A percentile compares a stretch with the other conserved stretches of the same genome.
Evolutionary conservation across 2,113 vertebrate species (phyloP).

Genomic region (Carlito syrichta): DNA sequence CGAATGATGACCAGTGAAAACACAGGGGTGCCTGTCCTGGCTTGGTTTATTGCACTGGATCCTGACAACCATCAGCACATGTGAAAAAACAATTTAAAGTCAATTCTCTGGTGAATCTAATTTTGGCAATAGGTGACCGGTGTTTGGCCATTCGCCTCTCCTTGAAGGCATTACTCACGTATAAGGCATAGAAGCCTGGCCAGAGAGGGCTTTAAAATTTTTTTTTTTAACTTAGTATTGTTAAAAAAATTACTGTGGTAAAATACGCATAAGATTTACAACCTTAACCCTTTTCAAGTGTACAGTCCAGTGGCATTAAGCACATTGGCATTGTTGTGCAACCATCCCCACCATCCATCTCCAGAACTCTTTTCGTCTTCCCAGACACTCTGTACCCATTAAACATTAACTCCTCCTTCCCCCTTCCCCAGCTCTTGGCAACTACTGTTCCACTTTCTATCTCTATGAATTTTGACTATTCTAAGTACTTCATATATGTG

Average conservation of each 20-base stretch:
- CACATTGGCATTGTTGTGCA: not conserved
- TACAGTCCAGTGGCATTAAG: not conserved
- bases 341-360: not conserved
- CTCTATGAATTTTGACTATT: not conserved
- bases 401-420: not conserved
- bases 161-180: not conserved
- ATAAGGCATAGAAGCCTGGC: not conserved
- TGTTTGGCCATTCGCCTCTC: not conserved
- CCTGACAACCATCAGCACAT: not conserved
- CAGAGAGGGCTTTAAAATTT: not conserved
- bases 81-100: slow-evolving; percentile 21
- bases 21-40: not conserved
- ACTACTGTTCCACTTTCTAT: not conserved
- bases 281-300: not conserved
- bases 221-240: not conserved
- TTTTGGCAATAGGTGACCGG: not conserved
- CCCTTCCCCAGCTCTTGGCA: not conserved
- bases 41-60: not conserved
- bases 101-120: not conserved
- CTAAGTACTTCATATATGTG: not conserved
- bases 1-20: not conserved
- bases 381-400: not conserved
- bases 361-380: not conserved
- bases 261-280: not conserved
- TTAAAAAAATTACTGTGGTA: not conserved